phyloP scores from a whole-genome alignment of 1,140 invertebrate genomes.

The Pectinophora gossypiella region DNA sequence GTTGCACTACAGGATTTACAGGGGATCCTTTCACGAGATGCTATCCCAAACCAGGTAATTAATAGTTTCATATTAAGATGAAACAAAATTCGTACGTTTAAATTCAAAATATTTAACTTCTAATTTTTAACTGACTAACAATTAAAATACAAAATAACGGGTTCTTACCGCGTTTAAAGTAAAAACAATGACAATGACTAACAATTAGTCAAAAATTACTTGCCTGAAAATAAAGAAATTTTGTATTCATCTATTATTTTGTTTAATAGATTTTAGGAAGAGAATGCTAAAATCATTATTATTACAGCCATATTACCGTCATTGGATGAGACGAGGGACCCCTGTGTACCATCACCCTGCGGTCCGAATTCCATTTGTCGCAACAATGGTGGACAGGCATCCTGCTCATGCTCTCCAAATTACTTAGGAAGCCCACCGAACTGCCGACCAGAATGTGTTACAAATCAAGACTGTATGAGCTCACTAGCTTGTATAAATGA shows the following conservation, averaged over 20 bases:
- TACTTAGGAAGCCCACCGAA: conserved; percentile 81
- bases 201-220: no score
- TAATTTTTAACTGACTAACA: no score
- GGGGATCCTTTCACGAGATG: conserved; percentile 78
- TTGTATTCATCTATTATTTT: no score
- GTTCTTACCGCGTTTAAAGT: no score
- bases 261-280: no score
- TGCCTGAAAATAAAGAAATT: no score
- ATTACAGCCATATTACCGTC: conserved; percentile 48
- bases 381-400: conserved; percentile 74
- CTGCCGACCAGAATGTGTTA: conserved; percentile 80
- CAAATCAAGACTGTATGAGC: conserved; percentile 79
- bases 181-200: no score
- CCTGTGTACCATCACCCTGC: conserved; percentile 80
- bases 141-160: no score
- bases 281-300: no score
- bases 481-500: conserved; percentile 79
- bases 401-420: conserved; percentile 77
- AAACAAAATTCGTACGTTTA: no score
- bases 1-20: conserved; percentile 68
- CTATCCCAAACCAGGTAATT: conserved; percentile 74
- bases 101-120: no score
- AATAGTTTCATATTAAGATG: no score
- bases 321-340: conserved; percentile 57
- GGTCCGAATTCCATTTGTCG: conserved; percentile 80